These are phyloP conservation scores for Arion vulgaris DNA, from an alignment of 1,140 invertebrate species.

Conservation along the genomic window DNA sequence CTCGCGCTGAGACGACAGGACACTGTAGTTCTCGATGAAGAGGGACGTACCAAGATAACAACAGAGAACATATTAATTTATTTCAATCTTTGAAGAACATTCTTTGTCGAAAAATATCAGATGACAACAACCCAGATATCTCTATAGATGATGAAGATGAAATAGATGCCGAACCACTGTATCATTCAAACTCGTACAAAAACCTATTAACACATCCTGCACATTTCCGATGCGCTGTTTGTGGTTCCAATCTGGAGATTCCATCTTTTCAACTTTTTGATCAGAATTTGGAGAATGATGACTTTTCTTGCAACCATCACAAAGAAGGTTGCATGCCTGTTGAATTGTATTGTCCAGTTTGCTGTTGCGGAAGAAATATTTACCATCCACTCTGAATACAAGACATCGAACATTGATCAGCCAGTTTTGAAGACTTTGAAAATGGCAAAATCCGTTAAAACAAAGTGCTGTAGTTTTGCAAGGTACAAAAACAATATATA, in stretches of 20 bases:
- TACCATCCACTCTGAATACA: background rate
- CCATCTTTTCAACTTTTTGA: background rate
- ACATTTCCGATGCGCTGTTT: background rate
- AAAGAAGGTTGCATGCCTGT: background rate
- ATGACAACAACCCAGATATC: background rate
- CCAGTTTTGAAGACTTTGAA: too few relatives aligned
- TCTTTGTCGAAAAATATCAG: background rate
- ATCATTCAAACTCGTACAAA: background rate
- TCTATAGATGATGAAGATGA: background rate
- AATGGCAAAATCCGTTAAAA: background rate
- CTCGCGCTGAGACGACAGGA: background rate
- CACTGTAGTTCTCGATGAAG: background rate
- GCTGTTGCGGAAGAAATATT: background rate
- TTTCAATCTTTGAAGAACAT: background rate
- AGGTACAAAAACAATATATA: too few relatives aligned
- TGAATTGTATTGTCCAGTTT: constrained; percentile 5
- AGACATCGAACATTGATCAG: too few relatives aligned
- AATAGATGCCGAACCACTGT: too few relatives aligned
- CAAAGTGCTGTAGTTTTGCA: too few relatives aligned
- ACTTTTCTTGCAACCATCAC: background rate
- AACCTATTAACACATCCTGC: background rate
- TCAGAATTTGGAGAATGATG: background rate
- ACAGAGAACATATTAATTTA: background rate
- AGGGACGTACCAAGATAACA: background rate
- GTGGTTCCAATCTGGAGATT: constrained; percentile 5